Conservation (phyloP, 2,797 vertebrate species). For the Gouania willdenowi region DNA sequence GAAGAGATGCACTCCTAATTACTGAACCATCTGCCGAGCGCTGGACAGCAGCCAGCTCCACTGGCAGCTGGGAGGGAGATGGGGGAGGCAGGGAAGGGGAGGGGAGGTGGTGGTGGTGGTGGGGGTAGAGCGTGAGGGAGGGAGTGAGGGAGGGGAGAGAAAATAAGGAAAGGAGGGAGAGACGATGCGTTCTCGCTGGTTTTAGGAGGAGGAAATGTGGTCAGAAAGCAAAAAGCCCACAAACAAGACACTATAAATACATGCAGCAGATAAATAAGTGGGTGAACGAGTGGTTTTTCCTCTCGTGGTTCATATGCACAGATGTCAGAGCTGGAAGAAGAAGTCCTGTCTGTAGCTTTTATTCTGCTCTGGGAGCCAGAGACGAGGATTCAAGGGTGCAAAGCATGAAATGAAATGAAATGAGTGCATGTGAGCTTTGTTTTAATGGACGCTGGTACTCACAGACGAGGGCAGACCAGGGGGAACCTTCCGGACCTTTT, state of each 20-base stretch:
- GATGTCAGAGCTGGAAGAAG: conserved; percentile 50
- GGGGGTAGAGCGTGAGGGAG: conserved; percentile 1
- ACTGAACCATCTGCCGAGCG: conserved; percentile 86
- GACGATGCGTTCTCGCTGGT: conserved; percentile 53
- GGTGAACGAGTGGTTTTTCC: conserved; percentile 43
- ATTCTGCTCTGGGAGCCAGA: conserved; percentile 20
- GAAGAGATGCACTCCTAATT: conserved; percentile 81
- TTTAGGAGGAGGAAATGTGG: conserved; percentile 50
- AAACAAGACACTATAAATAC: conserved; percentile 70
- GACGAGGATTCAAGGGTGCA: conserved; percentile 8
- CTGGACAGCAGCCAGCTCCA: conserved; percentile 82
- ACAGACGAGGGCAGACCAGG: conserved; percentile 95
- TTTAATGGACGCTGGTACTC: conserved; percentile 54
- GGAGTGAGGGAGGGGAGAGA: conserved; percentile 18
- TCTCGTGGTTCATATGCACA: conserved; percentile 39
- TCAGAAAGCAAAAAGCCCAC: conserved; percentile 59
- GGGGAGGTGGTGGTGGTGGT: not conserved
- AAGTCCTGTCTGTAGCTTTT: conserved; percentile 37
- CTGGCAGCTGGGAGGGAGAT: conserved; percentile 81
- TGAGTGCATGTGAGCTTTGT: not conserved
- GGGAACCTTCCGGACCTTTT: conserved; percentile 97
- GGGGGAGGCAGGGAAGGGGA: conserved; percentile 61
- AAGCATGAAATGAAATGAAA: conserved; percentile 7
- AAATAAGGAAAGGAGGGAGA: conserved; percentile 58
- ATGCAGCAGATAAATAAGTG: conserved; percentile 56